A percentile compares a stretch with the other conserved stretches of the same genome.
phyloP scores from a whole-genome alignment of 2,113 vertebrate genomes.

The Silurus meridionalis region DNA sequence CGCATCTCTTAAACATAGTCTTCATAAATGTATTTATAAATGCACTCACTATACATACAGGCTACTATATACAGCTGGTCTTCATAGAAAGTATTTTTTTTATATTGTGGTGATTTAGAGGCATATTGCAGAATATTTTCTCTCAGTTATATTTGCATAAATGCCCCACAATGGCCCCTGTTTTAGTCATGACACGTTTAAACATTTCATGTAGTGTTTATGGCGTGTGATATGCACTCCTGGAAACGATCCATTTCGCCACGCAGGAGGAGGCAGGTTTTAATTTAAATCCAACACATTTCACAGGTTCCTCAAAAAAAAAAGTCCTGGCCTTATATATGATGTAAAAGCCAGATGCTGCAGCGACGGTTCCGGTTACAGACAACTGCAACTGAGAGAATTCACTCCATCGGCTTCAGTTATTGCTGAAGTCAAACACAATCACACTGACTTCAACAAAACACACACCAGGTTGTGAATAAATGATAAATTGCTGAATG shows the following conservation, averaged over 20 bases:
- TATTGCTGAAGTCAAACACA: slow-evolving; percentile 74
- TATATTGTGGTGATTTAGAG: slow-evolving; percentile 47
- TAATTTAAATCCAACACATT: slow-evolving; percentile 74
- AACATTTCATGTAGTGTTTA: slow-evolving; percentile 69
- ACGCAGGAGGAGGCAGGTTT: slow-evolving; percentile 61
- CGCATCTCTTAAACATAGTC: background rate
- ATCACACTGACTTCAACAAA: slow-evolving; percentile 70
- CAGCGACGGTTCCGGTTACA: slow-evolving; percentile 65
- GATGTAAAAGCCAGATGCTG: slow-evolving; percentile 75
- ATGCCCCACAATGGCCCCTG: slow-evolving; percentile 59
- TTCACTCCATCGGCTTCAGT: slow-evolving; percentile 61
- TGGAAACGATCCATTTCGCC: slow-evolving; percentile 70
- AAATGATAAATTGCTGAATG: slow-evolving; percentile 66
- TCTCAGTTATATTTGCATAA: slow-evolving; percentile 55
- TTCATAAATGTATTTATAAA: background rate
- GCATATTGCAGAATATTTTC: slow-evolving; percentile 54
- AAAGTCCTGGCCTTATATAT: slow-evolving; percentile 62
- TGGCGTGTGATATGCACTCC: slow-evolving; percentile 69
- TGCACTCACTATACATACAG: too few relatives aligned
- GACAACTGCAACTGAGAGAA: slow-evolving; percentile 58
- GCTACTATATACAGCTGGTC: background rate
- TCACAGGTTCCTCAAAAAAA: slow-evolving; percentile 62
- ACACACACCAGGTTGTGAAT: slow-evolving; percentile 62
- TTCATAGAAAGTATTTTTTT: background rate
- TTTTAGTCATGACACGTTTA: slow-evolving; percentile 65